Evolutionary conservation across 1,140 invertebrate species (phyloP).

Genomic region (Drosophila elegans): DNA sequence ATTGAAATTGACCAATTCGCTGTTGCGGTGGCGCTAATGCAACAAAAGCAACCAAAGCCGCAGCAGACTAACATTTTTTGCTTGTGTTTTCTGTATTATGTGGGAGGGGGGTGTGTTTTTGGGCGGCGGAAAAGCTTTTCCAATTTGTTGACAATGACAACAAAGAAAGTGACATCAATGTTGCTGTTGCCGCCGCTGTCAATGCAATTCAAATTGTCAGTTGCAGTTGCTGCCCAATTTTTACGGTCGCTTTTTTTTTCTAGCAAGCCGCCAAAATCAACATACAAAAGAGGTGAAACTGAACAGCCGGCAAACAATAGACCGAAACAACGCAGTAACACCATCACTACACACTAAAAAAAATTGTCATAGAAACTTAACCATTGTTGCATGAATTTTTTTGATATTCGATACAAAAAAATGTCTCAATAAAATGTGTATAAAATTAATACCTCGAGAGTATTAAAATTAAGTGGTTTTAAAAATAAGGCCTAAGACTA

Average conservation of each 20-base stretch:
- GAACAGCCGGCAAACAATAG: slow-evolving; percentile 20
- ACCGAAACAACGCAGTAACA: not conserved
- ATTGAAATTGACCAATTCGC: slow-evolving; percentile 53
- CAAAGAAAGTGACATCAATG: slow-evolving; percentile 36
- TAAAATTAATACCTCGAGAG: too few species aligned
- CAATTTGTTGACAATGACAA: slow-evolving; percentile 45
- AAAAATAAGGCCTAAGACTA: too few species aligned
- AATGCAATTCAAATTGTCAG: slow-evolving; percentile 37
- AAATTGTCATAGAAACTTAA: too few species aligned
- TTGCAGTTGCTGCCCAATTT: slow-evolving; percentile 9
- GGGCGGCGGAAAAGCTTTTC: slow-evolving; percentile 23
- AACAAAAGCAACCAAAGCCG: slow-evolving; percentile 8
- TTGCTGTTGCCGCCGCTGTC: slow-evolving; percentile 1
- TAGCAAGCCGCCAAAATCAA: slow-evolving; percentile 19
- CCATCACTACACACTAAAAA: too few species aligned
- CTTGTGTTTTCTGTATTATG: not conserved
- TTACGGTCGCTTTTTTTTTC: not conserved
- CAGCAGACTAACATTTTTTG: slow-evolving; percentile 6
- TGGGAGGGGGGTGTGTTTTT: not conserved
- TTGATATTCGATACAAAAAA: too few species aligned
- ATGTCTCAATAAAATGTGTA: too few species aligned
- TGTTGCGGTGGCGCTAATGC: slow-evolving; percentile 35
- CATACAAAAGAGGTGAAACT: slow-evolving; percentile 6
- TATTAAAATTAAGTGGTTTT: too few species aligned
- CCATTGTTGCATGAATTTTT: too few species aligned